Evolutionary conservation across 2,888 invertebrate genomes (phyloP), one percentile per base, ranked within the genome.

Genomic region (Stenolophus ochropezus): DNA sequence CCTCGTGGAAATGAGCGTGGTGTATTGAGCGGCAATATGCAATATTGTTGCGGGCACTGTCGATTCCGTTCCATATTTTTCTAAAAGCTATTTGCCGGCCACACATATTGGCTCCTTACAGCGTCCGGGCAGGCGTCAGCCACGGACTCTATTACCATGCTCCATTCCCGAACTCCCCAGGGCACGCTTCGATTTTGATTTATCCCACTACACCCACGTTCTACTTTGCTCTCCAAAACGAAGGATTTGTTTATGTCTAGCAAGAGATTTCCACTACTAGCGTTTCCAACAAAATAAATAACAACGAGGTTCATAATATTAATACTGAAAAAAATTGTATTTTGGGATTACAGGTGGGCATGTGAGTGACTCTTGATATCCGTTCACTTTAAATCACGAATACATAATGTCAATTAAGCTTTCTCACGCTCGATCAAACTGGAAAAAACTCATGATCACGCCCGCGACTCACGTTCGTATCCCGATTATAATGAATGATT

Each of bases 51-150:
- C 84, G 86, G 87, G 87, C 85, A 86, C 85, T 84, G 86, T 86
- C 87, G 85, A 86, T 86, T 86, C 86, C 85, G 85, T 86, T 87
- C 88, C 88, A 88, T 88, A 88, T 88, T 88, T 88, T 88, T 86
- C 87, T 87, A 86, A 87, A 89, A 88, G 87, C 88, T 87, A 88
- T 88, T 89, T 88, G 85, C 86, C 80, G 80, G 85, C 84, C 85
- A 86, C 88, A 88, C 89, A 89, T 89, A 89, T 89, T 89, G 88
- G 87, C 84, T 87, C 85, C 85, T 86, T 86, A 84, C 83, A 82
- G 83, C 83, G 8, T 18, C 56, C 18, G 18, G 5, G 56, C 20
- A 56, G 49, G 75, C 49, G 58, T 47, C 58, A 20, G 23, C 56
- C 23, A 18, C 20, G 58, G 58, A 47, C 85, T 83, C 83, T 84